These are phyloP conservation scores for Cerastoderma edule DNA, from an alignment of 2,888 invertebrate species.

Conservation along the genomic window DNA sequence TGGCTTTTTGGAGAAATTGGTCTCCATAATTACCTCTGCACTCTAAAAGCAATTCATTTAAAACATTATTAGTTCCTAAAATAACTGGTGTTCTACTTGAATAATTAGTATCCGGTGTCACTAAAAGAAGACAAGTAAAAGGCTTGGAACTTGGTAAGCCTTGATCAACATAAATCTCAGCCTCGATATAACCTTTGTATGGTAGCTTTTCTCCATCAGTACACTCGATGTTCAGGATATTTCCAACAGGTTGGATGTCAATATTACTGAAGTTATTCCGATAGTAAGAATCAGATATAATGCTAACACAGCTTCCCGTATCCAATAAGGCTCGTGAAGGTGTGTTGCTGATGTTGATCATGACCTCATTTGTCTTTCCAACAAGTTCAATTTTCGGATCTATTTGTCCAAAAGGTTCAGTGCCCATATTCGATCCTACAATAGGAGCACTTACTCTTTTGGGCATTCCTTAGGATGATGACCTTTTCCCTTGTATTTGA, in stretches of 20 bases:
- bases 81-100: slow-evolving; percentile 35
- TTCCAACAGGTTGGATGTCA: slow-evolving; percentile 22
- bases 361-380: slow-evolving; percentile 32
- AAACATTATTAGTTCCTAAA: slow-evolving; percentile 51
- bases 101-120: slow-evolving; percentile 41
- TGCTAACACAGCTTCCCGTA: slow-evolving; percentile 10
- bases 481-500: slow-evolving; percentile 11
- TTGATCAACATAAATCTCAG: slow-evolving; percentile 4
- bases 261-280: slow-evolving; percentile 22
- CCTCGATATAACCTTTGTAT: slow-evolving; percentile 42
- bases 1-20: slow-evolving; percentile 39
- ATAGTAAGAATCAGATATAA: slow-evolving; percentile 32
- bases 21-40: slow-evolving; percentile 34
- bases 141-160: slow-evolving; percentile 7
- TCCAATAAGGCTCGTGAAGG: slow-evolving; percentile 28
- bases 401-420: background rate
- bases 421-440: slow-evolving; percentile 17
- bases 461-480: slow-evolving; percentile 1
- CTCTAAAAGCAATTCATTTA: slow-evolving; percentile 15
- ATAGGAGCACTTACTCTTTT: slow-evolving; percentile 31
- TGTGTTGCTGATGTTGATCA: slow-evolving; percentile 5
- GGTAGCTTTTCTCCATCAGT: slow-evolving; percentile 51
- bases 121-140: slow-evolving; percentile 24
- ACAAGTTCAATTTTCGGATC: slow-evolving; percentile 39
- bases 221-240: slow-evolving; percentile 48